Evolutionary conservation across 2,888 invertebrate genomes (phyloP).

Genomic region (Chydorus sphaericus): DNA sequence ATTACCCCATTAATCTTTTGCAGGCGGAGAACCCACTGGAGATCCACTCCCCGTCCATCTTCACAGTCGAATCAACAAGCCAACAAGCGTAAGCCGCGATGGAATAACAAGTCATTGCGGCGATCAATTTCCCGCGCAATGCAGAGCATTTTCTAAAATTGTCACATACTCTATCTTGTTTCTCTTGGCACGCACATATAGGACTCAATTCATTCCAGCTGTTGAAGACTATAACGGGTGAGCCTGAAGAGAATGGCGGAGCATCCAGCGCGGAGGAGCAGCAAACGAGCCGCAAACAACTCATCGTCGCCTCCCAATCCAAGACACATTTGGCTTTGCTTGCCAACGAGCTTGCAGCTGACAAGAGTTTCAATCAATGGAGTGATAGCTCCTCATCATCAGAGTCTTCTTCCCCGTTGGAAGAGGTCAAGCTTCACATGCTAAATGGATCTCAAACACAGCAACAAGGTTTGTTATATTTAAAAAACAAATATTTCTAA

Average conservation of each 20-base stretch:
- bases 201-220: slow-evolving; percentile 10
- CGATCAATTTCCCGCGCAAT: not conserved
- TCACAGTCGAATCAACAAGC: not conserved
- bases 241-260: not conserved
- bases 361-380: slow-evolving; percentile 2
- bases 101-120: not conserved
- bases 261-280: not conserved
- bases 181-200: not conserved
- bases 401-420: slow-evolving; percentile 5
- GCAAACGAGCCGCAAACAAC: not conserved
- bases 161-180: no score
- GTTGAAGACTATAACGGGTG: slow-evolving; percentile 6
- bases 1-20: no score
- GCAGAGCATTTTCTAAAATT: no score
- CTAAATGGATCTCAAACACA: slow-evolving; percentile 5
- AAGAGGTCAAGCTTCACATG: slow-evolving; percentile 3
- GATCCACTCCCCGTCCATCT: not conserved
- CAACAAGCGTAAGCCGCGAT: slow-evolving; percentile 3
- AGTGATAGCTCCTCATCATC: slow-evolving; percentile 11
- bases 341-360: not conserved
- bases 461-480: slow-evolving; percentile 12
- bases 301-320: not conserved
- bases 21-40: not conserved
- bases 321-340: not conserved
- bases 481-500: slow-evolving; percentile 4